A percentile compares a stretch with the other conserved stretches of the same genome.
These are phyloP conservation scores for Perdita meconis DNA, from an alignment of 2,888 invertebrate genomes.

Conservation along the genomic window DNA sequence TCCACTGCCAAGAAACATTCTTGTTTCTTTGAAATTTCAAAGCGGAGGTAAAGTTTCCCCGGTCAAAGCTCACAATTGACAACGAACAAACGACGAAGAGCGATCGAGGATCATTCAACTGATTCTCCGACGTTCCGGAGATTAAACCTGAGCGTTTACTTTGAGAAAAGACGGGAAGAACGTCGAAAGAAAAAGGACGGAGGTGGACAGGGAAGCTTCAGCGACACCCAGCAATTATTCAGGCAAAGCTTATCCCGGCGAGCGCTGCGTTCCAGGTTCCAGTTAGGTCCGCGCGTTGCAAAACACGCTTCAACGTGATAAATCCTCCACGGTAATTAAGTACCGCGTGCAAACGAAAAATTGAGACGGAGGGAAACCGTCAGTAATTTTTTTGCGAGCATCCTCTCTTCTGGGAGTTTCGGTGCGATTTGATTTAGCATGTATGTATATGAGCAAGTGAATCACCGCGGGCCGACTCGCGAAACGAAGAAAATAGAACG, in stretches of 20 bases:
- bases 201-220: slow-evolving; percentile 21
- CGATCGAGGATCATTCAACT: slow-evolving; percentile 6
- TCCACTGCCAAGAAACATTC: no score
- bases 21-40: no score
- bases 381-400: neutral
- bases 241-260: slow-evolving; percentile 47
- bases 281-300: slow-evolving; percentile 20
- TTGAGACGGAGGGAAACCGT: slow-evolving; percentile 39
- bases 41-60: no score
- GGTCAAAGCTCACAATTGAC: no score
- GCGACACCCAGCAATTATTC: slow-evolving; percentile 60
- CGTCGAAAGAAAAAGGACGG: slow-evolving; percentile 20
- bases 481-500: neutral
- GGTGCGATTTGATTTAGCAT: neutral
- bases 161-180: neutral
- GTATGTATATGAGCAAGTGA: neutral
- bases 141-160: neutral
- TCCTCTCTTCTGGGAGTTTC: slow-evolving; percentile 4
- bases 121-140: slow-evolving; percentile 1
- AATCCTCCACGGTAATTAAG: slow-evolving; percentile 56
- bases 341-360: slow-evolving; percentile 55
- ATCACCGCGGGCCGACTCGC: neutral
- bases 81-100: neutral
- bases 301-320: slow-evolving; percentile 48
- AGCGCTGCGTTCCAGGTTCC: slow-evolving; percentile 2